Conservation (phyloP, 2,113 vertebrate species). For the Callospermophilus lateralis region DNA sequence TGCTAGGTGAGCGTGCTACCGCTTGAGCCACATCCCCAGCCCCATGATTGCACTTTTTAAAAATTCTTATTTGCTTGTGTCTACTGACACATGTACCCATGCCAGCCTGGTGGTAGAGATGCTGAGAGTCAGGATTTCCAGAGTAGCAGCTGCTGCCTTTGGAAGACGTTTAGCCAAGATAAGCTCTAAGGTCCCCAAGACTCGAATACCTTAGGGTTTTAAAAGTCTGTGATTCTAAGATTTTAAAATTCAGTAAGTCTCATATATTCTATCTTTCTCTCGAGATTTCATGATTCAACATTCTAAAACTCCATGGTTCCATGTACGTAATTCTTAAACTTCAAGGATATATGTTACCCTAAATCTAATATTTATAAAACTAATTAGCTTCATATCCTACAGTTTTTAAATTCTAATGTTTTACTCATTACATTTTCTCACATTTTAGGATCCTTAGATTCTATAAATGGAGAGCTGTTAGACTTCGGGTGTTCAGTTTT, state of each 20-base stretch:
- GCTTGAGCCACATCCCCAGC: no score
- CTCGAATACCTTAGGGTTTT: neutral
- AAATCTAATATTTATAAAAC: neutral
- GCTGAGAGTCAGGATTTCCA: accelerated
- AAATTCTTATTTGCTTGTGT: neutral
- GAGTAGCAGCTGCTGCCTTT: neutral
- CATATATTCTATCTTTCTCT: neutral
- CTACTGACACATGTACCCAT: neutral
- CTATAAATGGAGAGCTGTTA: neutral
- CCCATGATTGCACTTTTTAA: neutral
- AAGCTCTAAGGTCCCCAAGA: neutral
- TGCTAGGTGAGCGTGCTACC: no score
- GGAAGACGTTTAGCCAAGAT: no score
- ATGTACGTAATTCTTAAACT: neutral
- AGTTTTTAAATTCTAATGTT: neutral
- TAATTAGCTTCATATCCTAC: neutral
- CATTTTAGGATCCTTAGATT: neutral
- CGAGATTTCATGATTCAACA: neutral
- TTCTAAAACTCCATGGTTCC: neutral
- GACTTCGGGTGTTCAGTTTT: neutral
- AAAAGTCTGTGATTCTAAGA: neutral
- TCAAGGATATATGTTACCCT: neutral
- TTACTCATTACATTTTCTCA: neutral
- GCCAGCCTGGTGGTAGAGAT: neutral
- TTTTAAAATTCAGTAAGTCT: conserved; percentile 18